Conservation (phyloP, 2,113 vertebrate genomes). For the Ranitomeya imitator region DNA sequence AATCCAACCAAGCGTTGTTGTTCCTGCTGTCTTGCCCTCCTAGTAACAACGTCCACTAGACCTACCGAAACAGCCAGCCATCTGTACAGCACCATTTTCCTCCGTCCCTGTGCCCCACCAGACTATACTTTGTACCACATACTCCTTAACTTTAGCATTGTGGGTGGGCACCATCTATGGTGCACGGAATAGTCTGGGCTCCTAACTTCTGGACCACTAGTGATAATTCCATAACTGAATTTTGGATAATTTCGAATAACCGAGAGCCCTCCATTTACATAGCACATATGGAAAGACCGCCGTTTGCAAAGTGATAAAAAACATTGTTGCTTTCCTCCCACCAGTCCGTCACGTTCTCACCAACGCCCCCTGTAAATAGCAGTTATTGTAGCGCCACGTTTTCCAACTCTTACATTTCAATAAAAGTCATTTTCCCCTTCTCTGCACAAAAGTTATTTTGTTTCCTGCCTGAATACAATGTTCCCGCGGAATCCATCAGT, state of each 20-base stretch:
- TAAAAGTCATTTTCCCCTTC: constrained; percentile 27
- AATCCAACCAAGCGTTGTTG: too few relatives aligned
- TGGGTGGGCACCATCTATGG: too few relatives aligned
- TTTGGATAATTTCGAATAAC: neutral
- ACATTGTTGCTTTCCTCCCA: neutral
- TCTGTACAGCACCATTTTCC: neutral
- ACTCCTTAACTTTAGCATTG: too few relatives aligned
- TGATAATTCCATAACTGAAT: neutral
- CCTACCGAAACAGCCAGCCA: neutral
- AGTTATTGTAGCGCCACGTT: constrained; percentile 32
- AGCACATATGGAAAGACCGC: neutral
- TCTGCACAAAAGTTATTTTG: constrained; percentile 5
- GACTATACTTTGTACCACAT: neutral
- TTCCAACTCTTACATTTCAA: constrained; percentile 44
- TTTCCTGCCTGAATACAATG: constrained; percentile 51
- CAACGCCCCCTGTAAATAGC: neutral
- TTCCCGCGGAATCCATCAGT: constrained; percentile 61
- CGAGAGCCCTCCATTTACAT: neutral
- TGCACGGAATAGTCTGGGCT: neutral
- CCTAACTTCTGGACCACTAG: neutral
- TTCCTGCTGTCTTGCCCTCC: neutral
- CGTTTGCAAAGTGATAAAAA: neutral
- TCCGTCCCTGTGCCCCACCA: too few relatives aligned
- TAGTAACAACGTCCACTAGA: neutral
- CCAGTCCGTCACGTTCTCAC: neutral